A percentile compares a stretch with the other conserved stretches of the same genome.
Conservation (phyloP, 2,797 vertebrate species). For the Enteromius trimaculatus region DNA sequence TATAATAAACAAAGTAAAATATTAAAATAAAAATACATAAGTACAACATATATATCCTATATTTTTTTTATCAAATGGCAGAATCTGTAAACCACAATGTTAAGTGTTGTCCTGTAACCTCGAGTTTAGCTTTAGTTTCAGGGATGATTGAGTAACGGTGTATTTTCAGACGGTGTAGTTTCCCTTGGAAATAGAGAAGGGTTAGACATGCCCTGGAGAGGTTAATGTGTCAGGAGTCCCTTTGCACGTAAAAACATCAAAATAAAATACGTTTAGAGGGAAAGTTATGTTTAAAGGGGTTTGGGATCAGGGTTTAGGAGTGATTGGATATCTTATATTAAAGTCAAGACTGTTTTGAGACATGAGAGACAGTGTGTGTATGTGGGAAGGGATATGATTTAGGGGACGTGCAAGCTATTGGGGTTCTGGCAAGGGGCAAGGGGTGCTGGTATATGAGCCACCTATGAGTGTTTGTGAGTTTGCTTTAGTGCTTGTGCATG, state of each 20-base stretch:
- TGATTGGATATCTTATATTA: constrained; percentile 17
- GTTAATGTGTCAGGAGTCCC: constrained; percentile 28
- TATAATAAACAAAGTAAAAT: background rate
- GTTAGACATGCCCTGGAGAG: constrained; percentile 38
- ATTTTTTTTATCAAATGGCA: background rate
- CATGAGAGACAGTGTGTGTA: background rate
- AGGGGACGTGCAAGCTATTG: constrained; percentile 15
- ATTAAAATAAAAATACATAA: background rate
- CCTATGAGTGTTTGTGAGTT: constrained; percentile 46
- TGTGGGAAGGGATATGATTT: constrained; percentile 27
- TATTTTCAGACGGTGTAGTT: constrained; percentile 49
- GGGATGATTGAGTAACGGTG: constrained; percentile 41
- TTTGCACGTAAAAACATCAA: constrained; percentile 15
- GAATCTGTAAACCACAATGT: constrained; percentile 17
- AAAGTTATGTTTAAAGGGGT: background rate
- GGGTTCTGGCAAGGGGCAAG: constrained; percentile 36
- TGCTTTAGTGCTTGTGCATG: constrained; percentile 44
- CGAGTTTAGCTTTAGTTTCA: constrained; percentile 32
- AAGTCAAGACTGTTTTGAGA: background rate
- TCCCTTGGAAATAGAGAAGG: constrained; percentile 43
- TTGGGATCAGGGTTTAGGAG: constrained; percentile 1
- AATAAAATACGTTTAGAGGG: constrained; percentile 2
- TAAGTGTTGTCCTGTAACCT: constrained; percentile 26
- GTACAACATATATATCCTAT: background rate
- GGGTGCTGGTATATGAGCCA: constrained; percentile 47